phyloP scores from a whole-genome alignment of 2,797 vertebrate species.

The Epinephelus coioides region DNA sequence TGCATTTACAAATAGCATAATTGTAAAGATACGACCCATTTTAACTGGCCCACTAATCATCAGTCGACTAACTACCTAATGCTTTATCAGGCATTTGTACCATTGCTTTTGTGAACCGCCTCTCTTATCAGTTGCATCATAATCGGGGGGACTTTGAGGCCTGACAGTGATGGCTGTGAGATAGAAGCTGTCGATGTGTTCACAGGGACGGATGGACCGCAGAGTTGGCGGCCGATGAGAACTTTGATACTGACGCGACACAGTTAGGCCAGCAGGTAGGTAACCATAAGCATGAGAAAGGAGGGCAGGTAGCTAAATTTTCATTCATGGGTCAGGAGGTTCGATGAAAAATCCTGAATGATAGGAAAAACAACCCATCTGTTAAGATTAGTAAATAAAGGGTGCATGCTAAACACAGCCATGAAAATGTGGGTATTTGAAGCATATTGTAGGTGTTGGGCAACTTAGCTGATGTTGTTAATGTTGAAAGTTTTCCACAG shows the following conservation, averaged over 20 bases:
- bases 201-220: slow-evolving; percentile 17
- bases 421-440: not conserved
- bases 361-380: not conserved
- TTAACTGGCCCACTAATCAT: slow-evolving; percentile 56
- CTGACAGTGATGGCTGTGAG: slow-evolving; percentile 65
- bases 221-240: slow-evolving; percentile 47
- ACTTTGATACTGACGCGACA: slow-evolving; percentile 58
- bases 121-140: slow-evolving; percentile 77
- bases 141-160: slow-evolving; percentile 83
- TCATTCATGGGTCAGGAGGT: not conserved
- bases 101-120: slow-evolving; percentile 61
- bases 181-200: slow-evolving; percentile 67
- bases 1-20: not conserved
- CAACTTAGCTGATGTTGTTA: not conserved
- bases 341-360: not conserved
- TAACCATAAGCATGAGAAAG: not conserved
- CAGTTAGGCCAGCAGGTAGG: not conserved
- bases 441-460: not conserved
- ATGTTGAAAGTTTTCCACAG: not conserved
- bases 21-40: slow-evolving; percentile 14
- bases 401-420: not conserved
- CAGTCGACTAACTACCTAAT: slow-evolving; percentile 65
- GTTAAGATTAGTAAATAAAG: not conserved
- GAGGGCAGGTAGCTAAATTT: not conserved
- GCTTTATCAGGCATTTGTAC: slow-evolving; percentile 74